A percentile compares a stretch with the other conserved stretches of the same genome.
Conservation (phyloP, 2,888 invertebrate species). For the Polietes domitor region DNA sequence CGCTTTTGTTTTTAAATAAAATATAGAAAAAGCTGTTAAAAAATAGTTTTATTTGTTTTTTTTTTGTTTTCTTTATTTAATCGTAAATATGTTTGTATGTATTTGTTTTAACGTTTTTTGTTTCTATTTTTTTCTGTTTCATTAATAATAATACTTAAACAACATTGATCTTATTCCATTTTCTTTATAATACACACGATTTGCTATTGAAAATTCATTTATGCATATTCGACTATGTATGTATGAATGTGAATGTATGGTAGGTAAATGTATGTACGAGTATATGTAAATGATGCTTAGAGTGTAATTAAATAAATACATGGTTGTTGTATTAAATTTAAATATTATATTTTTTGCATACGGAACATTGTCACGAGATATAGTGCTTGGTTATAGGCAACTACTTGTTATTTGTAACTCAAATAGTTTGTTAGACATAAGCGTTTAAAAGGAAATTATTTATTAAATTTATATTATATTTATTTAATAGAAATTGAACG, state of each 20-base stretch:
- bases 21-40: constrained; percentile 66
- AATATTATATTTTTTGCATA: not conserved
- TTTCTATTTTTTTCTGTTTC: not conserved
- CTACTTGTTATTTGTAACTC: too few species aligned
- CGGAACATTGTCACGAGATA: too few species aligned
- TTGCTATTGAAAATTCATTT: not conserved
- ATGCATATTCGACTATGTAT: constrained; percentile 34
- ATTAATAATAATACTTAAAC: constrained; percentile 56
- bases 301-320: constrained; percentile 12
- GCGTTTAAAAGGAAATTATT: too few species aligned
- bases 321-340: constrained; percentile 24
- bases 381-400: too few species aligned
- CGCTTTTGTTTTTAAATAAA: constrained; percentile 55
- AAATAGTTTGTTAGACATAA: too few species aligned
- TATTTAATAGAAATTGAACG: too few species aligned
- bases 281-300: constrained; percentile 22
- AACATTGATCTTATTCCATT: constrained; percentile 54
- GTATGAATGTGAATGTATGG: constrained; percentile 42
- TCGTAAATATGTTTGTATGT: constrained; percentile 50
- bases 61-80: constrained; percentile 47
- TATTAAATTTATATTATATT: too few species aligned
- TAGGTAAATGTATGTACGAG: constrained; percentile 12
- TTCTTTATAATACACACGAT: constrained; percentile 50
- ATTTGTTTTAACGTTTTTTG: constrained; percentile 15
- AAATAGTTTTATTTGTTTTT: constrained; percentile 58